Percentiles rank a stretch among this genome's conserved stretches.
Evolutionary conservation across 2,113 vertebrate species (phyloP).

Genomic region (Calonectris borealis): DNA sequence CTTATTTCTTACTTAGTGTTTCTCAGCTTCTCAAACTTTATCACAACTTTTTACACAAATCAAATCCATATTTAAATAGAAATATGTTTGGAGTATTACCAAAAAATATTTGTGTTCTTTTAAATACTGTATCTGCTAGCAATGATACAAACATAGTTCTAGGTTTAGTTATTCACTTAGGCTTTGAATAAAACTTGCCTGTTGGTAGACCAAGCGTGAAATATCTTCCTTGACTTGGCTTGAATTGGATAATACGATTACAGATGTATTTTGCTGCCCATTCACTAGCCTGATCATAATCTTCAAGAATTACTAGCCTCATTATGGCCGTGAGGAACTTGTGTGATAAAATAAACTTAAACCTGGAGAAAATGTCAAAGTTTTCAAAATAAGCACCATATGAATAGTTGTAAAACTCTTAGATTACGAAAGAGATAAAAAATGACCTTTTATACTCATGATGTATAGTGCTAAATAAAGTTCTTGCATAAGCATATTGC

Average conservation of each 20-base stretch:
- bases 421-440: not conserved
- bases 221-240: constrained; percentile 83
- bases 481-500: not conserved
- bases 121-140: not conserved
- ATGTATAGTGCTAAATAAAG: not conserved
- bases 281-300: constrained; percentile 92
- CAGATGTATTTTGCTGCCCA: constrained; percentile 98
- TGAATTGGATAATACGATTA: constrained; percentile 91
- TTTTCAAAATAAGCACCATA: not conserved
- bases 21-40: not conserved
- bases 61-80: not conserved
- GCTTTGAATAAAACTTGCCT: constrained; percentile 75
- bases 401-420: not conserved
- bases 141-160: not conserved
- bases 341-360: not conserved
- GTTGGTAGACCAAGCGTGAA: constrained; percentile 94
- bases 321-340: constrained; percentile 69
- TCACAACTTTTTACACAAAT: not conserved
- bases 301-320: constrained; percentile 95
- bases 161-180: not conserved
- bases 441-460: not conserved
- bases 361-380: constrained; percentile 52
- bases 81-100: not conserved
- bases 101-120: not conserved
- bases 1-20: not conserved